Evolutionary conservation across 1,140 invertebrate genomes (phyloP), one percentile per base, ranked within the genome.

Genomic region (Microplitis mediator): DNA sequence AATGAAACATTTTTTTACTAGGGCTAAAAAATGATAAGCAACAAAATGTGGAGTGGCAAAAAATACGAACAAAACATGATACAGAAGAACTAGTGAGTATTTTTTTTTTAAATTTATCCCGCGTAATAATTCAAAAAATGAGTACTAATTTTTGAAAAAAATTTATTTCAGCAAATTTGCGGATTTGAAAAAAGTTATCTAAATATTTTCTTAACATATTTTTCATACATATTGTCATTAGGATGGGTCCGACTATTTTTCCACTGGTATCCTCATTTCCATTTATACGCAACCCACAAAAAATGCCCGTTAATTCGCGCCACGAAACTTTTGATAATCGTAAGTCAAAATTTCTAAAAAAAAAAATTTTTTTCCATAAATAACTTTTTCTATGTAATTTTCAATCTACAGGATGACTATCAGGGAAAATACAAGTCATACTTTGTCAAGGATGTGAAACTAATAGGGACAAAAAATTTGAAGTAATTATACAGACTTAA

Each of bases 221-320:
- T 91, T 0, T 85, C 89, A 4, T 92, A 92, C 67, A 76, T 93
- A 2, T 61, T 95, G 8, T 93, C 92, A 8, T 85, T 89, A 14
- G 96, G 96, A 34, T 80, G 94, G 5, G 85, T 97, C 4, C 89
- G 94, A 35, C 87, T 98, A 39, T 80, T 97, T 51, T 93, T 96
- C 82, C 93, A 97, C 82, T 98, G 96, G 95, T 93, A 91, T 84
- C 95, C 95, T 0, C 91, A 91, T 64, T 90, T 93, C 85, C 89
- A 92, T 77, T 87, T 97, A 16, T 91, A 93, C 69, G 89, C 91
- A 2, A 96, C 94, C 1, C 92, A 94, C 79, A 84, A 83, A 31
- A 87, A 87, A 74, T 95, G 94, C 79, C 82, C 90, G 50, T 88
- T 97, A 36, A 87, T 88, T 56, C 79, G 88, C n/a, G 95, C 96